Evolutionary conservation across 2,797 vertebrate species (phyloP).

Genomic region (Sandelia bainsii): DNA sequence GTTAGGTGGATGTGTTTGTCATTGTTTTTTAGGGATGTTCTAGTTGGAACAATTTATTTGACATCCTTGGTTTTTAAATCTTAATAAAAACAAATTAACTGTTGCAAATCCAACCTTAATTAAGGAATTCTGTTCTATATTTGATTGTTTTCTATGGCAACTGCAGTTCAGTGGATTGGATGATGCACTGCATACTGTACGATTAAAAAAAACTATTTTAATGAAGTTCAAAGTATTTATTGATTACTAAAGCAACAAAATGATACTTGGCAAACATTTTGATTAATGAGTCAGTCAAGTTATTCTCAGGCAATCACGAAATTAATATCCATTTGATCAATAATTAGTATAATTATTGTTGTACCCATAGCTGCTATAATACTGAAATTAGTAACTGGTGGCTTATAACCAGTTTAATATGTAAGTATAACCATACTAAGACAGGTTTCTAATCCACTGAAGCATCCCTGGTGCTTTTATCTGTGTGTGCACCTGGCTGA

Average conservation of each 20-base stretch:
- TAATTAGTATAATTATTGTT: not conserved
- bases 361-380: not conserved
- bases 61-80: not conserved
- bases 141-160: not conserved
- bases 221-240: not conserved
- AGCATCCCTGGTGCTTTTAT: slow-evolving; percentile 55
- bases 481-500: slow-evolving; percentile 32
- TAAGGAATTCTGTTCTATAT: not conserved
- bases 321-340: not conserved
- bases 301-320: not conserved
- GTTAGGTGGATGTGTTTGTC: slow-evolving; percentile 64
- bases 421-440: no score
- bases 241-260: not conserved
- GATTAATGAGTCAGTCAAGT: not conserved
- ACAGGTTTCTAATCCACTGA: slow-evolving; percentile 34
- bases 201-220: not conserved
- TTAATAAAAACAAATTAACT: not conserved
- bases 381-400: not conserved
- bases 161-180: not conserved
- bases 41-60: slow-evolving; percentile 27
- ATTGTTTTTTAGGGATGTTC: slow-evolving; percentile 57
- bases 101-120: slow-evolving; percentile 1
- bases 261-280: not conserved
- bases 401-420: not conserved
- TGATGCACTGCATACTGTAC: not conserved